Evolutionary conservation across 2,113 vertebrate genomes (phyloP).

Genomic region (Cynocephalus volans): DNA sequence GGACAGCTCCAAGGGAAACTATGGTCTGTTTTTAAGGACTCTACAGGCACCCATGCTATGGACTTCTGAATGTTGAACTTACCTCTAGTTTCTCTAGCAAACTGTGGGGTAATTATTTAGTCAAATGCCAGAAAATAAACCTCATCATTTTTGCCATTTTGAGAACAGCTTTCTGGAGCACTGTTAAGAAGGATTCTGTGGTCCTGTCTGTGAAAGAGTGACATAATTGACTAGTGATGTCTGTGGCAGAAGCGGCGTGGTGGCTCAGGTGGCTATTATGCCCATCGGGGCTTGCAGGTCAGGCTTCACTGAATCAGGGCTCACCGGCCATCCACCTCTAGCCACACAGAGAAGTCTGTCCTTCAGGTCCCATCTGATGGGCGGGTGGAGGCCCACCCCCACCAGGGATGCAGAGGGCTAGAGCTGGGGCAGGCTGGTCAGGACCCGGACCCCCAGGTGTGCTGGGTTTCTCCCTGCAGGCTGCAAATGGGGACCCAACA

Average conservation of each 20-base stretch:
- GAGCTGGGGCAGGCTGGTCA: neutral
- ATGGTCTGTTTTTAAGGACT: too few relatives aligned
- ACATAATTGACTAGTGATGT: accelerated
- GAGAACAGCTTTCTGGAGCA: neutral
- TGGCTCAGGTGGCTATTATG: neutral
- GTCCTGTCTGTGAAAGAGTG: neutral
- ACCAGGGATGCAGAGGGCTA: neutral
- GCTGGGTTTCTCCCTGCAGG: neutral
- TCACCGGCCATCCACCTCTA: neutral
- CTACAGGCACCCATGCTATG: too few relatives aligned
- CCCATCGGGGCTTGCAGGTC: neutral
- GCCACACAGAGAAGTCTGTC: neutral
- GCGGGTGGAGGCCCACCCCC: neutral
- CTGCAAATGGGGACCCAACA: accelerated
- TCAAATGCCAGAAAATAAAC: neutral
- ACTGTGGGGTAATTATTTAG: accelerated
- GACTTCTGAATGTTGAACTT: too few relatives aligned
- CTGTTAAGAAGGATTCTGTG: neutral
- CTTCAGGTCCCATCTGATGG: too few relatives aligned
- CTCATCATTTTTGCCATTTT: neutral
- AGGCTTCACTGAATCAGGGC: accelerated
- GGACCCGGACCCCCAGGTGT: neutral
- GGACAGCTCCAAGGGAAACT: neutral
- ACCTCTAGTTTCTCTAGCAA: too few relatives aligned
- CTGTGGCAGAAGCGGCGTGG: accelerated